Evolutionary conservation across 2,113 vertebrate genomes (phyloP).

Genomic region (Trachemys scripta): DNA sequence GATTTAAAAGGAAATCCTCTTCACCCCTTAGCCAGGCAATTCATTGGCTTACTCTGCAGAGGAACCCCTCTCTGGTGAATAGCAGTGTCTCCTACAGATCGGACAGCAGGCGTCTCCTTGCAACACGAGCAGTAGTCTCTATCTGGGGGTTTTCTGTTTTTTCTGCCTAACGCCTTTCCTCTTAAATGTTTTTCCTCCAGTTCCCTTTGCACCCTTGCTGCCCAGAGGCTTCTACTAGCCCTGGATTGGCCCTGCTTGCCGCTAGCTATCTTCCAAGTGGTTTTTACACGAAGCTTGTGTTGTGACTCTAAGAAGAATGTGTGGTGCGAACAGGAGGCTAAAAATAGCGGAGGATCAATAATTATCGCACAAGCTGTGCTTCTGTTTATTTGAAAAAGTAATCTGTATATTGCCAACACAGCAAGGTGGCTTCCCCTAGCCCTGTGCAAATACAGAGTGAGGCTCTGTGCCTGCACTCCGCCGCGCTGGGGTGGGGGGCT

Average conservation of each 20-base stretch:
- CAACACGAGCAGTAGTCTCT: not conserved
- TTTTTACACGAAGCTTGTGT: not conserved
- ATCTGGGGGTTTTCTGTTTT: not conserved
- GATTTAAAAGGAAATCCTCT: not conserved
- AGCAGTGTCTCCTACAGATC: not conserved
- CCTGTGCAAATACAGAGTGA: constrained; percentile 31
- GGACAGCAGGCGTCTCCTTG: not conserved
- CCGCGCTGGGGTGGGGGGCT: rapidly evolving
- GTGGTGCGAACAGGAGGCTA: constrained; percentile 63
- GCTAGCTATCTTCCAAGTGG: not conserved
- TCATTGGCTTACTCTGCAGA: not conserved
- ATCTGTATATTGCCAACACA: constrained; percentile 53
- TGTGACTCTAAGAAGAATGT: not conserved
- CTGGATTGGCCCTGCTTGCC: rapidly evolving
- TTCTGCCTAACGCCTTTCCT: not conserved
- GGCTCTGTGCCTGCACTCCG: not conserved
- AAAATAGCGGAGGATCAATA: constrained; percentile 74
- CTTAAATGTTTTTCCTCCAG: not conserved
- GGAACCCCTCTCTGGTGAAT: not conserved
- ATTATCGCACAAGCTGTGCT: rapidly evolving
- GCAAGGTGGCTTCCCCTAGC: constrained; percentile 47
- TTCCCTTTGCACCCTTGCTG: not conserved
- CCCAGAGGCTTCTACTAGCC: not conserved
- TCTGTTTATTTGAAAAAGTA: constrained; percentile 7
- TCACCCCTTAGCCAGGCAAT: not conserved